A percentile compares a stretch with the other conserved stretches of the same genome.
phyloP scores from a whole-genome alignment of 2,888 invertebrate genomes.

The Diachrysia chrysitis region DNA sequence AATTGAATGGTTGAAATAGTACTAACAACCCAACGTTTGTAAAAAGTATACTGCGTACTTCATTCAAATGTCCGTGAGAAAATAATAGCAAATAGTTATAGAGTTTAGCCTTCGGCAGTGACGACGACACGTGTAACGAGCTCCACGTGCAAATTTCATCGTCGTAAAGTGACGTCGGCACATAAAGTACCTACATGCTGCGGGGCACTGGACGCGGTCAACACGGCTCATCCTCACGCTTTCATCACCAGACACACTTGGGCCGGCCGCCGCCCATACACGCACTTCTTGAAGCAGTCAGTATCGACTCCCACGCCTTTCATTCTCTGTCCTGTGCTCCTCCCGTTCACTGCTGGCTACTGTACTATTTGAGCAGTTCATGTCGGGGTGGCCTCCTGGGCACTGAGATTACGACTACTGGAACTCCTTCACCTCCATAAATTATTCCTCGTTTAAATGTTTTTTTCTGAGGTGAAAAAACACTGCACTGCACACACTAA shows the following conservation, averaged over 20 bases:
- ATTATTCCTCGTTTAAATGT: too few relatives aligned
- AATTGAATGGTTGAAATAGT: background rate
- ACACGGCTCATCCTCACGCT: background rate
- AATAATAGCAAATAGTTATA: conserved; percentile 4
- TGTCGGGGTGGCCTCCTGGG: too few relatives aligned
- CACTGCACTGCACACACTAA: too few relatives aligned
- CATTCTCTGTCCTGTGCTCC: too few relatives aligned
- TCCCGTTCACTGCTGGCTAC: too few relatives aligned
- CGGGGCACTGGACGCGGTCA: background rate
- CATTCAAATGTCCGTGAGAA: conserved; percentile 7
- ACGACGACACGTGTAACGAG: conserved; percentile 10
- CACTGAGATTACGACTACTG: too few relatives aligned
- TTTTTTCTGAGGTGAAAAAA: too few relatives aligned
- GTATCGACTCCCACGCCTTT: too few relatives aligned
- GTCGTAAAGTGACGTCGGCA: conserved; percentile 6
- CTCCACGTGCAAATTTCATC: conserved; percentile 3
- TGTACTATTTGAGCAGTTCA: too few relatives aligned
- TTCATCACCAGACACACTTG: background rate
- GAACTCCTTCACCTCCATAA: too few relatives aligned
- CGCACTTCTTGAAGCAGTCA: too few relatives aligned
- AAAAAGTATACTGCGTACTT: background rate
- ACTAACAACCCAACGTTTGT: background rate
- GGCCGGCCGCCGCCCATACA: too few relatives aligned
- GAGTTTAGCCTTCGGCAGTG: background rate
- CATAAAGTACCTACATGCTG: background rate